Conservation (phyloP, 92 coral and sea anemone genomes). For the Zoanthus sociatus region DNA sequence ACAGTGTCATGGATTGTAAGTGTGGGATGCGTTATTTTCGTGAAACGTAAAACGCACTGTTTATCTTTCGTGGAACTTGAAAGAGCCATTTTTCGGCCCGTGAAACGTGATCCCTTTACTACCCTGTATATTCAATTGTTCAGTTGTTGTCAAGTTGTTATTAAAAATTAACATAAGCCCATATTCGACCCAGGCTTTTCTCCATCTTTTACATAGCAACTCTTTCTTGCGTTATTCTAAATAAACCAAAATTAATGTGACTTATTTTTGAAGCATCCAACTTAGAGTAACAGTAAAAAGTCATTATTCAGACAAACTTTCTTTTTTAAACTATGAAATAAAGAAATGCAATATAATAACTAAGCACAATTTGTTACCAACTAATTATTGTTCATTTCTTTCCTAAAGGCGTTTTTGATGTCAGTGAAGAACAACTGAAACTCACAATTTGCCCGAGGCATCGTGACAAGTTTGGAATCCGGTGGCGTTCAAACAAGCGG, state of each 20-base stretch:
- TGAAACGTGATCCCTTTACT: too few species aligned
- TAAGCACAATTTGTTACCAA: background rate
- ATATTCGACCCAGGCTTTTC: background rate
- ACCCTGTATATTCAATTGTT: too few species aligned
- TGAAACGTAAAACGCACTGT: too few species aligned
- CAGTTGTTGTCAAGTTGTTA: too few species aligned
- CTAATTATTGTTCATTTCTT: background rate
- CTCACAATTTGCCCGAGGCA: slow-evolving; percentile 67
- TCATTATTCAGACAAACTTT: background rate
- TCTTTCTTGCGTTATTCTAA: background rate
- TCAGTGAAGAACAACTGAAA: slow-evolving; percentile 31
- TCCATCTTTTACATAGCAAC: background rate
- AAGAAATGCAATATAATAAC: background rate
- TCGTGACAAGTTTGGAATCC: slow-evolving; percentile 56
- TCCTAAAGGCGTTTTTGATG: slow-evolving; percentile 50
- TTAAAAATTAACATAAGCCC: too few species aligned
- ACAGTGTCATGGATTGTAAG: too few species aligned
- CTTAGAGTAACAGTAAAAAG: background rate
- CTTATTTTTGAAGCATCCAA: background rate
- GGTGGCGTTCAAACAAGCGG: slow-evolving; percentile 52
- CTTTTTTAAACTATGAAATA: background rate
- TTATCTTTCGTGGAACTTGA: too few species aligned
- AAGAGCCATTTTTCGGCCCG: too few species aligned
- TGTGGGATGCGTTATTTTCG: too few species aligned
- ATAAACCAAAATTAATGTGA: background rate